Conservation (phyloP, 2,797 vertebrate genomes). For the Spatula clypeata region DNA sequence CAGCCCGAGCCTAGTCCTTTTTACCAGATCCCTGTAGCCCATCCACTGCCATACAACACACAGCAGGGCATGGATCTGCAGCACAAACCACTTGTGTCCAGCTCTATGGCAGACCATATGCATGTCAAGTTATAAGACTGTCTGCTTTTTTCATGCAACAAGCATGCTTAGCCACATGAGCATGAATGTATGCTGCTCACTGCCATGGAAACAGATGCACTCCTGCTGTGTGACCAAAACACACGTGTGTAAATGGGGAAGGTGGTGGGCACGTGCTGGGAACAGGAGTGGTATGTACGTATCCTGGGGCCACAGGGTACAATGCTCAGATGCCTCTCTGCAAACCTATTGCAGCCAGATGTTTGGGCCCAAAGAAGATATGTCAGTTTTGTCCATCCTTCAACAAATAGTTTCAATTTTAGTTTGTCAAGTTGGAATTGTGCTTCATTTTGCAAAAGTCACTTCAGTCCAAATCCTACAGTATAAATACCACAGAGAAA, state of each 20-base stretch:
- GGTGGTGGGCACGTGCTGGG: neutral
- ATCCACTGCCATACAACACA: rapidly evolving
- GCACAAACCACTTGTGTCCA: neutral
- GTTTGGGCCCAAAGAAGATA: neutral
- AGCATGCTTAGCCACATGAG: rapidly evolving
- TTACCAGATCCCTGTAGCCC: neutral
- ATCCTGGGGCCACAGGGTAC: neutral
- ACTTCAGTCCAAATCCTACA: neutral
- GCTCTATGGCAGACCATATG: neutral
- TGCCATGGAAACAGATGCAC: rapidly evolving
- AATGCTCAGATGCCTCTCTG: neutral
- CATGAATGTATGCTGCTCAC: rapidly evolving
- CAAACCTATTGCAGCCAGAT: neutral
- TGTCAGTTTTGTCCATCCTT: neutral
- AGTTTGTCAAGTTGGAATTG: neutral
- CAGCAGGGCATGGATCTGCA: neutral
- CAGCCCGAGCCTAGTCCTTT: neutral
- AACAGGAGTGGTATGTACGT: neutral
- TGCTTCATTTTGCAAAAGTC: neutral
- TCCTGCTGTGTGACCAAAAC: neutral
- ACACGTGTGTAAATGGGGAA: rapidly evolving
- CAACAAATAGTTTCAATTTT: neutral
- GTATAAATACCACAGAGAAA: neutral
- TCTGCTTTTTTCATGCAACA: neutral
- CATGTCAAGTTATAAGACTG: neutral